Evolutionary conservation across 2,113 vertebrate species (phyloP), one percentile per base, ranked within the genome.

Genomic region (human (Homo sapiens)): DNA sequence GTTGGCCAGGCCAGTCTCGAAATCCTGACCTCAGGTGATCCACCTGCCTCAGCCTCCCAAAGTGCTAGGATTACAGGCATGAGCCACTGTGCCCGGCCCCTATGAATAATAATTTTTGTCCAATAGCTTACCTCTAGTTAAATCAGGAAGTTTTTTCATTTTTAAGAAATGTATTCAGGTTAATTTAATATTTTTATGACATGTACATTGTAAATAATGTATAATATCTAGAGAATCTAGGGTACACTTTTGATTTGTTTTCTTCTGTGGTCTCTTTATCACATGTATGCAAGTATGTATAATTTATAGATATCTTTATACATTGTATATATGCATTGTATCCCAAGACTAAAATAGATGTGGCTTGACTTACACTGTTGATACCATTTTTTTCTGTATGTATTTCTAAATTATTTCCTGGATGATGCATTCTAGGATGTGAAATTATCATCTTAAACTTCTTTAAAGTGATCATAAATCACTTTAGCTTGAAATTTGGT

Each of bases 401-500:
- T 96, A 80, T 96, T 93, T 97, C 45, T 94, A 94, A 97, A 55
- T 96, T 93, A 73, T 59, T 89, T 94, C 38, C 85, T 87, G 32
- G 16, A 48, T 81, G 59, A 16, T 97, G 18, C 35, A 27, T 92
- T 95, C 93, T 95, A 96, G 30, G 89, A 75, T 88, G 16, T 5
- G 18, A 90, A 97, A 93, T 95, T 80, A 23, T 57, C 45, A 64
- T 66, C 66, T 80, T 95, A 90, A 82, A 61, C 40, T 82, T 76
- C 66, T 90, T 73, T 59, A 61, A 88, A 72, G 32, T 96, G 52
- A 90, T 92, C 96, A 88, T 55, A 64, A 68, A 81, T 83, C n/a
- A 72, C 92, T 96, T 96, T 93, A 93, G 61, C 45, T 96, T 97
- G 73, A 95, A 97, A 93, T 95, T 93, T 93, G 45, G 35, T 89